Conservation (phyloP, 2,888 invertebrate species). For the Cephus runcator region DNA sequence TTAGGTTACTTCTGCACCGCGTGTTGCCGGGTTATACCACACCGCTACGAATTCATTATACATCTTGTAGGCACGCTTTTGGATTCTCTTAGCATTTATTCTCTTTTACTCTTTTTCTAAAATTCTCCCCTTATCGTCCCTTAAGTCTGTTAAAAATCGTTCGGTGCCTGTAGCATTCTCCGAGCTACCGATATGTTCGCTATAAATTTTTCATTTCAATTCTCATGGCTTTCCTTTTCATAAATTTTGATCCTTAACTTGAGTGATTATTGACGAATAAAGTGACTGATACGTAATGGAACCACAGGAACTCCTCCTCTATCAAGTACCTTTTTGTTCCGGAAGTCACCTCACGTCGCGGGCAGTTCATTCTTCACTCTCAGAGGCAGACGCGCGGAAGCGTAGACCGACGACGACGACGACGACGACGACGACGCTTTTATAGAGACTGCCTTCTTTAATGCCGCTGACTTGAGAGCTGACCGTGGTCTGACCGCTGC, state of each 20-base stretch:
- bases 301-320: no score
- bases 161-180: no score
- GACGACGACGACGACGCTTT: slow-evolving; percentile 6
- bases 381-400: slow-evolving; percentile 24
- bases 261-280: no score
- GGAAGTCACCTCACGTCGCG: slow-evolving; percentile 47
- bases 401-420: slow-evolving; percentile 8
- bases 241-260: no score
- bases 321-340: slow-evolving; percentile 18
- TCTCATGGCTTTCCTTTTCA: no score
- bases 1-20: slow-evolving; percentile 51
- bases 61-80: slow-evolving; percentile 31
- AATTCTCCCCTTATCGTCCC: no score
- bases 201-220: no score
- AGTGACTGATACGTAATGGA: no score
- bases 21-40: slow-evolving; percentile 43
- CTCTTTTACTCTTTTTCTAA: no score
- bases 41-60: slow-evolving; percentile 44
- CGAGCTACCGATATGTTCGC: no score
- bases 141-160: no score
- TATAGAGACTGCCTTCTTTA: slow-evolving; percentile 5
- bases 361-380: slow-evolving; percentile 49
- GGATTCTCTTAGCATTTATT: slow-evolving; percentile 25
- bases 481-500: slow-evolving; percentile 17
- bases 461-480: not conserved